Base-by-base conservation (phyloP, 2,113 vertebrate genomes). In the Tychaedon coryphoeus region DNA sequence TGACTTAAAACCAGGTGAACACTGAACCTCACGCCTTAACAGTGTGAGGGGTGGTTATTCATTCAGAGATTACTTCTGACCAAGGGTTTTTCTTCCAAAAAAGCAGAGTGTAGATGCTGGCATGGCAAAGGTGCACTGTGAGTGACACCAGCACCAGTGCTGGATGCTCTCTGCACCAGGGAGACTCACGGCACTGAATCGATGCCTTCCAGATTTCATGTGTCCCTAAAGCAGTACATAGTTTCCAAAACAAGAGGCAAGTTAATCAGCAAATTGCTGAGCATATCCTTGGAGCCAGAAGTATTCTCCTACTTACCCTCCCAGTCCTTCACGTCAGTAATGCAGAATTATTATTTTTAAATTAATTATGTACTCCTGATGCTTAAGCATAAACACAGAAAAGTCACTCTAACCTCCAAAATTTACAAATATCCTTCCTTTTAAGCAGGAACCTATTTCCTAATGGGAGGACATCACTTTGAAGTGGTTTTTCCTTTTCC, bases 251-350 rank as follows among this genome's bases (percentile, higher is more conserved):
- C 29, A 89, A 92, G 54, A 82, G 24, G 67, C 19, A 86, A 83
- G 75, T 75, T 88, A 88, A 93, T 61, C 54, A 86, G 72, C n/a
- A 90, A 93, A 90, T 58, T 93, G 75, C 64, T 93, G 38, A 83
- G 19, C 2, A 2, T 40, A 88, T 62, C 19, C 54, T 90, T 76
- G 58, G 50, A 88, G 67, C 34, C 70, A 94, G 58, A 95, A 92
- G n/a, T 72, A 45, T 69, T 82, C 50, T 84, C 42, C 56, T 85
- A 70, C 29, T 87, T 69, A 62, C 9, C 31, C 47, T 78, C 71
- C 14, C 50, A 84, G 73, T 45, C 61, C 34, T 81, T 86, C 36
- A 53, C 4, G 31, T 72, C 61, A 87, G 57, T 48, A 81, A 91
- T 25, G 26, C 58, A 91, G 31, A 85, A 95, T 75, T 81, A 73